Base-by-base conservation (phyloP, 2,888 invertebrate species). In the Elegia similella region DNA sequence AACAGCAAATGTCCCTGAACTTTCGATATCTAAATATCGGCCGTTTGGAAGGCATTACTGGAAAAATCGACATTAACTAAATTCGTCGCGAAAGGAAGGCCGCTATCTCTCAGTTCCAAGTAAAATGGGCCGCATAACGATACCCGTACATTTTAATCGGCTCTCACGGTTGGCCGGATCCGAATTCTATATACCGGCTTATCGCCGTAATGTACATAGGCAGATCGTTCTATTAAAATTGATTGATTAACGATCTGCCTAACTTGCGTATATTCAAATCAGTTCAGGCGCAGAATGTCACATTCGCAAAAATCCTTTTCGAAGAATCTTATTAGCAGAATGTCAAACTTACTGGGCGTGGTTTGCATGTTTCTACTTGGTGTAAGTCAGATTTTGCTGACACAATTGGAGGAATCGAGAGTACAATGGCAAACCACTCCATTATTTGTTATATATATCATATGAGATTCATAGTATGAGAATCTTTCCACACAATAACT, bases 111-210 rank as follows among this genome's bases (percentile, higher is more conserved):
- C 70, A 63, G 68, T 64, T 68, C 73, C 71, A 72, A 75, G 73
- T 73, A 74, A 69, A 70, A 73, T 68, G 72, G 71, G 71, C 66
- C 68, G 71, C 74, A 75, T 82, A 84, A 86, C 80, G 82, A 75
- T 78, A 82, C 76, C 78, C 79, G 81, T 76, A 81, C 75, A 79
- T 82, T 84, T 80, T 84, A 86, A 85, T 84, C 82, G 80, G 80
- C 73, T 72, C 75, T 78, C 75, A 79, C 80, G 78, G 82, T 77
- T 78, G 76, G 78, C 69, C 75, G 80, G 71, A 73, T 73, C 72
- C 70, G 70, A 76, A 79, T 72, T 72, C 73, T 73, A 69, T 76
- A 65, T 74, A 72, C 64, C 71, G 13, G 42, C 72, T 76, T 78
- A 78, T 80, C 78, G 65, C 65, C 56, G 23, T 59, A 61, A 62